These are phyloP conservation scores for Pollenia amentaria DNA, from an alignment of 2,888 invertebrate species.

Conservation along the genomic window DNA sequence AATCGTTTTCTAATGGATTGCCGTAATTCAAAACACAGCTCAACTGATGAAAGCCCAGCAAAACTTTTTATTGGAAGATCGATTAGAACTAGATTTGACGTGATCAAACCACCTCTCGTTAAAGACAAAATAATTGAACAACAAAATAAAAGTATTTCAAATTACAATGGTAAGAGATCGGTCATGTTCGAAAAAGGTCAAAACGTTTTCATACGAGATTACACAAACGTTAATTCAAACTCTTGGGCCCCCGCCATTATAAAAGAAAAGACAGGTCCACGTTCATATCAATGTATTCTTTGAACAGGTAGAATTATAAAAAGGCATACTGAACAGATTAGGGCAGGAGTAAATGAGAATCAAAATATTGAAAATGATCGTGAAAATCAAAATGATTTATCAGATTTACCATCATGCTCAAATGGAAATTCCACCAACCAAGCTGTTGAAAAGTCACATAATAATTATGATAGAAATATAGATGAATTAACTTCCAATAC, in stretches of 20 bases:
- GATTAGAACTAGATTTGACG: constrained; percentile 18
- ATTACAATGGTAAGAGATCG: constrained; percentile 16
- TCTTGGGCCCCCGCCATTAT: constrained; percentile 57
- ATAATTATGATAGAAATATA: constrained; percentile 5
- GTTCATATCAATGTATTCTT: constrained; percentile 60
- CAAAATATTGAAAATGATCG: not conserved
- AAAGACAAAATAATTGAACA: constrained; percentile 38
- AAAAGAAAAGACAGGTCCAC: constrained; percentile 32
- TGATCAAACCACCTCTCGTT: constrained; percentile 5
- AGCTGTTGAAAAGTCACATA: constrained; percentile 15
- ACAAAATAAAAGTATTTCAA: constrained; percentile 43
- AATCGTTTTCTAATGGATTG: constrained; percentile 26
- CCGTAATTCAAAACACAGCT: constrained; percentile 6
- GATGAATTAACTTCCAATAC: constrained; percentile 16
- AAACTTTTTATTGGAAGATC: constrained; percentile 21
- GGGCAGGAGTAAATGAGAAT: constrained; percentile 35
- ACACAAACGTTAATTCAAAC: constrained; percentile 30
- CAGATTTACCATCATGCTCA: constrained; percentile 21
- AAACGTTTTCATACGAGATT: constrained; percentile 15
- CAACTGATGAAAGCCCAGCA: too few species aligned
- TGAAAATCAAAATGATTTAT: too few species aligned
- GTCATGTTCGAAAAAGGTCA: constrained; percentile 4
- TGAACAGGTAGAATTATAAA: constrained; percentile 53
- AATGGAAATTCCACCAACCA: too few species aligned
- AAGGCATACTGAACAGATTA: constrained; percentile 47